These are phyloP conservation scores for Sialis fuliginosa DNA, from an alignment of 2,888 invertebrate genomes.

Conservation along the genomic window DNA sequence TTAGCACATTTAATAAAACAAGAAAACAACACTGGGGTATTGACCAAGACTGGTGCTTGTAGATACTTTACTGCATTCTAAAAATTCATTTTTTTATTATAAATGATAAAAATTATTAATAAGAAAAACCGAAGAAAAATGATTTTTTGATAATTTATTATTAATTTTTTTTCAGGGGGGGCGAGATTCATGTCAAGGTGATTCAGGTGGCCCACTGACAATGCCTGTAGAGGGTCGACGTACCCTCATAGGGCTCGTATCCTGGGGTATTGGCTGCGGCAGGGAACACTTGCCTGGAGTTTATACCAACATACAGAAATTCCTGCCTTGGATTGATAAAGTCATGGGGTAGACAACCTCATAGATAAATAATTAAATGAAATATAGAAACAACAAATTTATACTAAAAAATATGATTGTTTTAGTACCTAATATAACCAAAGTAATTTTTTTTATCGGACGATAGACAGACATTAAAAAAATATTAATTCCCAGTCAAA, in stretches of 20 bases:
- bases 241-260: slow-evolving; percentile 74
- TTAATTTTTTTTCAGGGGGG: slow-evolving; percentile 35
- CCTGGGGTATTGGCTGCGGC: slow-evolving; percentile 86
- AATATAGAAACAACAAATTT: no score
- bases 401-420: no score
- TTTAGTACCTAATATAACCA: no score
- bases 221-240: slow-evolving; percentile 68
- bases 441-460: no score
- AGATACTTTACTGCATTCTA: not conserved
- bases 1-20: no score
- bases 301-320: slow-evolving; percentile 83
- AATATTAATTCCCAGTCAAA: no score
- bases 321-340: slow-evolving; percentile 82
- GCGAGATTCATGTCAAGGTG: slow-evolving; percentile 55
- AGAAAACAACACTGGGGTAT: no score
- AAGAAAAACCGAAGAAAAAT: not conserved
- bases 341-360: slow-evolving; percentile 43
- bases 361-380: not conserved
- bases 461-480: no score
- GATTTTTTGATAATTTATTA: no score
- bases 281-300: slow-evolving; percentile 79
- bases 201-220: slow-evolving; percentile 80
- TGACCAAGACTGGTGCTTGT: no score
- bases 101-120: not conserved
- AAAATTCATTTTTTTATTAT: not conserved